Evolutionary conservation across 2,113 vertebrate genomes (phyloP).

Genomic region (Platysteira castanea): DNA sequence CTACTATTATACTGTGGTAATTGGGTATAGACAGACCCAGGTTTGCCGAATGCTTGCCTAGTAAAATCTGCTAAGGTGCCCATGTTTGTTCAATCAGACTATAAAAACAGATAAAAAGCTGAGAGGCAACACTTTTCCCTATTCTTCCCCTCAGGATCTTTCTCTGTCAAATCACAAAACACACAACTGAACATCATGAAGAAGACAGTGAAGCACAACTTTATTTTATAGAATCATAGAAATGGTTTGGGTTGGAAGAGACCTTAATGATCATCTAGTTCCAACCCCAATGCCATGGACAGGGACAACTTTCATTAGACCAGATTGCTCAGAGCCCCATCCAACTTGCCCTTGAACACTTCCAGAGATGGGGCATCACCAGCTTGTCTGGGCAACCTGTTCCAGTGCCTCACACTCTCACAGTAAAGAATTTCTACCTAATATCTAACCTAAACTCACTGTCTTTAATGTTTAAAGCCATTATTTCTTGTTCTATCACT

Average conservation of each 20-base stretch:
- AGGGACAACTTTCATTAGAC: background rate
- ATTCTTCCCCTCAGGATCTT: background rate
- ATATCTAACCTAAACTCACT: background rate
- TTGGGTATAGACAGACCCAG: background rate
- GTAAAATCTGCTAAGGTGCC: background rate
- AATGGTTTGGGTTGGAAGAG: background rate
- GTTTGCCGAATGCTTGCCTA: background rate
- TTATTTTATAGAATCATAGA: background rate
- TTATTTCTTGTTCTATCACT: background rate
- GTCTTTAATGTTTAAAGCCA: background rate
- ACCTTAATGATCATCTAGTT: background rate
- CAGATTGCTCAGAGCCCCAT: background rate
- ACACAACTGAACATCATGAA: background rate
- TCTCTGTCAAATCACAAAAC: background rate
- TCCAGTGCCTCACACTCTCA: no score
- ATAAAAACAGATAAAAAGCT: background rate
- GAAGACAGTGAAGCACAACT: background rate
- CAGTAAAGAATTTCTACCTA: background rate
- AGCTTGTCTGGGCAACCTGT: background rate
- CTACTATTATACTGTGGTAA: background rate
- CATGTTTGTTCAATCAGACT: background rate
- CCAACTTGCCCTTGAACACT: background rate
- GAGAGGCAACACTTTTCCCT: background rate
- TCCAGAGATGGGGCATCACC: background rate
- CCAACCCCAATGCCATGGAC: no score